A percentile compares a stretch with the other conserved stretches of the same genome.
Evolutionary conservation across 2,113 vertebrate species (phyloP).

Genomic region (Pagrus major): DNA sequence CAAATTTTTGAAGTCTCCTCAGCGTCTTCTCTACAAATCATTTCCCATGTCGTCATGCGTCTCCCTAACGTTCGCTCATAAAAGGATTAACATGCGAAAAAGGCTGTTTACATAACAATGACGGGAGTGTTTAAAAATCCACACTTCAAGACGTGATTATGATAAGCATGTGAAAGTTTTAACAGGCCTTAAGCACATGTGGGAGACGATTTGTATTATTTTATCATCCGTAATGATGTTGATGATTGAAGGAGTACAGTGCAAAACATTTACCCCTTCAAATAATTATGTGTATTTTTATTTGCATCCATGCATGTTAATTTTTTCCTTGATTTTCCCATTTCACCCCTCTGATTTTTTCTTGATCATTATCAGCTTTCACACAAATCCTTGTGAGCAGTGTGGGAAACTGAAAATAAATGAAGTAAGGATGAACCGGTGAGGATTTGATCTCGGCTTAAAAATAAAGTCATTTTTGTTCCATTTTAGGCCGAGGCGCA

Average conservation of each 20-base stretch:
- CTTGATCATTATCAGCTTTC: background rate
- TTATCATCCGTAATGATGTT: background rate
- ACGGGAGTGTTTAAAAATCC: constrained; percentile 62
- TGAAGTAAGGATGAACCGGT: background rate
- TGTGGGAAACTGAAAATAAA: background rate
- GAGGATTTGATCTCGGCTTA: background rate
- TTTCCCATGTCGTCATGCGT: constrained; percentile 73
- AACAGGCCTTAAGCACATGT: constrained; percentile 17
- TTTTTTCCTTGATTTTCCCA: background rate
- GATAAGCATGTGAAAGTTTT: constrained; percentile 54
- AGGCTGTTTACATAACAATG: constrained; percentile 78
- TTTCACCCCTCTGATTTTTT: background rate
- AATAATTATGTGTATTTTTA: background rate
- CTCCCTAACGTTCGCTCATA: constrained; percentile 60
- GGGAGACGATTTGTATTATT: background rate
- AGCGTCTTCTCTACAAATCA: constrained; percentile 58
- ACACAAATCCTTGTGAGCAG: background rate
- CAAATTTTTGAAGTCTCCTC: constrained; percentile 58
- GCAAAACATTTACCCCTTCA: background rate
- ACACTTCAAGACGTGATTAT: constrained; percentile 58
- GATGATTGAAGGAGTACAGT: background rate
- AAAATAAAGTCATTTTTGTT: background rate
- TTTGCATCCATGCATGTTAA: background rate
- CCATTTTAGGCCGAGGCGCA: background rate
- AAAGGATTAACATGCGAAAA: constrained; percentile 78